These are phyloP conservation scores for Chelon auratus DNA, from an alignment of 2,797 vertebrate genomes.

Conservation along the genomic window DNA sequence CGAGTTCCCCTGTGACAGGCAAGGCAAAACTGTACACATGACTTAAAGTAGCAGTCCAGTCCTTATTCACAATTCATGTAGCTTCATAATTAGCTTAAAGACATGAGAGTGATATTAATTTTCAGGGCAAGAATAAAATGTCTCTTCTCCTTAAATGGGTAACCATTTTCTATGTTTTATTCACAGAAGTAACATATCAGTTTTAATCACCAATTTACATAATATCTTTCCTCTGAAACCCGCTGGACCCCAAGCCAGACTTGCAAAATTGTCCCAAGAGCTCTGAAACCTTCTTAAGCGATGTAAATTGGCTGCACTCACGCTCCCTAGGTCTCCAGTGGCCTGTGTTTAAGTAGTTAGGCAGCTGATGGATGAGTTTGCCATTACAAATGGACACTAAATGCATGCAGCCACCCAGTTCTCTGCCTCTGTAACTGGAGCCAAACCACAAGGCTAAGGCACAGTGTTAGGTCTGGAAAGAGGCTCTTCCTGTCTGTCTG, in stretches of 20 bases:
- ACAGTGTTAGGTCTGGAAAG: slow-evolving; percentile 67
- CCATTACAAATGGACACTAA: slow-evolving; percentile 84
- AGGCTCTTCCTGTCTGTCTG: slow-evolving; percentile 38
- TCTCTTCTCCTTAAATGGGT: neutral
- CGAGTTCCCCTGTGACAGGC: slow-evolving; percentile 96
- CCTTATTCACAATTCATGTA: no score
- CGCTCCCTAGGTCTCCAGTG: slow-evolving; percentile 52
- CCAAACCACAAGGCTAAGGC: slow-evolving; percentile 69
- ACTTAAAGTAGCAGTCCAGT: neutral
- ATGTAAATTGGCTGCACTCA: slow-evolving; percentile 23
- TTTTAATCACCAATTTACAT: neutral
- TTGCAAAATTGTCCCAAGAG: neutral
- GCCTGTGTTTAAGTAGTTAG: slow-evolving; percentile 73
- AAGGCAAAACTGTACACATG: slow-evolving; percentile 41
- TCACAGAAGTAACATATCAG: neutral
- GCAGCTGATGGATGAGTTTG: slow-evolving; percentile 73
- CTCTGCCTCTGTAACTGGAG: slow-evolving; percentile 69
- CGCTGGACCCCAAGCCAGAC: slow-evolving; percentile 1
- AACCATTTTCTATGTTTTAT: neutral
- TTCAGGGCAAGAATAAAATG: neutral
- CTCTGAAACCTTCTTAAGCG: slow-evolving; percentile 13
- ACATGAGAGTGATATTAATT: neutral
- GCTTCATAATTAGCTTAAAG: neutral
- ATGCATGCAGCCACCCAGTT: slow-evolving; percentile 63
- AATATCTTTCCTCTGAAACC: neutral